These are phyloP conservation scores for Crypturellus tataupa DNA, from an alignment of 2,797 vertebrate genomes.

Conservation along the genomic window DNA sequence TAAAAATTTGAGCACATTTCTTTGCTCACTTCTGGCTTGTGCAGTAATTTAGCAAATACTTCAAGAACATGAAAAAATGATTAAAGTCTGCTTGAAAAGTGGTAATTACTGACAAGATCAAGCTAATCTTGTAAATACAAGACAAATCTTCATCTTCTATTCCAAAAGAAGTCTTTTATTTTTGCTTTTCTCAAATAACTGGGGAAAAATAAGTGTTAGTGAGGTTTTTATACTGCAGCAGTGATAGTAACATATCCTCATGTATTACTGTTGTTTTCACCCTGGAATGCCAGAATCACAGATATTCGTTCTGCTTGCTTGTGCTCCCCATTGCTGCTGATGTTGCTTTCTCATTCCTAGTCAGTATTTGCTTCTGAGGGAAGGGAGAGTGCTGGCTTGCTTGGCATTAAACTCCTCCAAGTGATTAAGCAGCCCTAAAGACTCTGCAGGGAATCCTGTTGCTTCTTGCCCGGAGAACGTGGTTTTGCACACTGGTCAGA, in stretches of 20 bases:
- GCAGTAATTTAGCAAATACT: neutral
- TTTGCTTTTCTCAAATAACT: neutral
- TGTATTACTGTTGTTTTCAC: neutral
- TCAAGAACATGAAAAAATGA: neutral
- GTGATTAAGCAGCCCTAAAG: accelerated
- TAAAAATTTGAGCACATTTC: neutral
- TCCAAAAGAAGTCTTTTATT: neutral
- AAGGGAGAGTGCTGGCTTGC: neutral
- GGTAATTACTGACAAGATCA: neutral
- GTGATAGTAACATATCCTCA: neutral
- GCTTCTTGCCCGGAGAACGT: neutral
- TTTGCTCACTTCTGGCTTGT: neutral
- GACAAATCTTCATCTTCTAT: neutral
- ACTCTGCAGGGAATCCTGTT: neutral
- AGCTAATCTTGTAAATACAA: neutral
- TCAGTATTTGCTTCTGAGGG: neutral
- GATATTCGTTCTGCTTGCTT: neutral
- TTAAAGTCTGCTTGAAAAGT: neutral
- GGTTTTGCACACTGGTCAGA: neutral
- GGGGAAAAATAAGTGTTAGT: neutral
- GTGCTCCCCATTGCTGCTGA: neutral
- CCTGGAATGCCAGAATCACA: neutral
- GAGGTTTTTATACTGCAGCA: neutral
- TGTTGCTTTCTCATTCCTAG: neutral
- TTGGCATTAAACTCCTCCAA: neutral